A percentile compares a stretch with the other conserved stretches of the same genome.
Conservation (phyloP, 2,888 invertebrate species). For the Sinelater perroti region DNA sequence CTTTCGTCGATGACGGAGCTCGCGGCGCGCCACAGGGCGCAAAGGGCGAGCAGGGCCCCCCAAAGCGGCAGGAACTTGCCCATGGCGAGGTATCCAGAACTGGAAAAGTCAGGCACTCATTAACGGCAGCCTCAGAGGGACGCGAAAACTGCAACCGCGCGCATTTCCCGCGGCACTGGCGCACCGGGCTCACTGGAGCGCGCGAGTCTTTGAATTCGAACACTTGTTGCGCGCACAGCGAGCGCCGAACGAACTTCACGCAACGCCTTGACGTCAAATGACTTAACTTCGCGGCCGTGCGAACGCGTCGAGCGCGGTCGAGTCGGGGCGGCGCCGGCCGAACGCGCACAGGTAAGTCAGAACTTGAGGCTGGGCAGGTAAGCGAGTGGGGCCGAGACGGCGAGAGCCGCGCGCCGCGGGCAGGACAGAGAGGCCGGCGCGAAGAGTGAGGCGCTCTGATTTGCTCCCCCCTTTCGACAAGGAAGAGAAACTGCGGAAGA, state of each 20-base stretch:
- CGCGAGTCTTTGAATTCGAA: no score
- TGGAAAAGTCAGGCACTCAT: background rate
- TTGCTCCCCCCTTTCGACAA: background rate
- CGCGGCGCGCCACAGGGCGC: no score
- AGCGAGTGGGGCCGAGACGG: background rate
- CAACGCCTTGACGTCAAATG: slow-evolving; percentile 34
- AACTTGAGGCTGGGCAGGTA: slow-evolving; percentile 6
- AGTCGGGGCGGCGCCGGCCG: background rate
- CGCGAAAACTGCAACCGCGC: no score
- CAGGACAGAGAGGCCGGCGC: background rate
- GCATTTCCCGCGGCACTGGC: no score
- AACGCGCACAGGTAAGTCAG: slow-evolving; percentile 11
- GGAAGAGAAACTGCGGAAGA: background rate
- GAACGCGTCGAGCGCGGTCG: slow-evolving; percentile 7
- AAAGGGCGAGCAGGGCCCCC: no score
- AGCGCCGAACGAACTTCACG: slow-evolving; percentile 26
- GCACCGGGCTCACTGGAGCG: no score
- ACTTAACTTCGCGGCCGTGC: slow-evolving; percentile 34
- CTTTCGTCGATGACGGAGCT: slow-evolving; percentile 51
- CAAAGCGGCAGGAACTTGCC: no score
- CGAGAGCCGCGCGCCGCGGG: background rate
- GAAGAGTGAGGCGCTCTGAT: background rate
- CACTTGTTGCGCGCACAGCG: slow-evolving; percentile 34
- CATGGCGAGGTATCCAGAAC: no score
- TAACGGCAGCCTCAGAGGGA: no score